phyloP scores from a whole-genome alignment of 2,888 invertebrate species.

The Lordiphosa andalusiaca region DNA sequence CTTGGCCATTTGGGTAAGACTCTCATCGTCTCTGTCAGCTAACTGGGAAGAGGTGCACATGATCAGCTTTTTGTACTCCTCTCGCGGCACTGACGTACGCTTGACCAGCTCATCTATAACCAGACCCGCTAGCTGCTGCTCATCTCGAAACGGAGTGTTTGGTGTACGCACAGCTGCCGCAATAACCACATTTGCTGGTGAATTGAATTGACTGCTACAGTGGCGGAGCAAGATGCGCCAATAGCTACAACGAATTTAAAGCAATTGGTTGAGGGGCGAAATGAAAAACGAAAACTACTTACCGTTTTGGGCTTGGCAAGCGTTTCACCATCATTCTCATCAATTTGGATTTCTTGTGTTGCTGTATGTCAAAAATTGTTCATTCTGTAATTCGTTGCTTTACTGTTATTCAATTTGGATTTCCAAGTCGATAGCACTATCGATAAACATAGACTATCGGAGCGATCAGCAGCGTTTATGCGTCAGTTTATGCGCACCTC shows the following conservation, averaged over 20 bases:
- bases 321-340: slow-evolving; percentile 18
- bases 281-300: neutral
- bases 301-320: slow-evolving; percentile 25
- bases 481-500: no score
- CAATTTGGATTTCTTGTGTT: slow-evolving; percentile 25
- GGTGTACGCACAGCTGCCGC: slow-evolving; percentile 96
- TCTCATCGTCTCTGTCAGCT: slow-evolving; percentile 3
- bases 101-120: slow-evolving; percentile 91
- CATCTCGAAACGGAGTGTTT: slow-evolving; percentile 85
- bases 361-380: slow-evolving; percentile 6
- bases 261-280: neutral
- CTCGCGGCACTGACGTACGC: slow-evolving; percentile 88
- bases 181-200: slow-evolving; percentile 88
- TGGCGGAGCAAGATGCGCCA: slow-evolving; percentile 23
- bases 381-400: slow-evolving; percentile 10
- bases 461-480: no score
- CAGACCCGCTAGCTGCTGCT: slow-evolving; percentile 91
- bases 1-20: slow-evolving; percentile 85
- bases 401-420: slow-evolving; percentile 8
- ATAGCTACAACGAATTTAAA: slow-evolving; percentile 15
- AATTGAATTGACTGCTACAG: slow-evolving; percentile 1
- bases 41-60: slow-evolving; percentile 84
- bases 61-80: slow-evolving; percentile 93
- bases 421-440: neutral
- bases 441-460: neutral